Evolutionary conservation across 2,888 invertebrate genomes (phyloP), one percentile per base, ranked within the genome.

Genomic region (Serripes groenlandicus): DNA sequence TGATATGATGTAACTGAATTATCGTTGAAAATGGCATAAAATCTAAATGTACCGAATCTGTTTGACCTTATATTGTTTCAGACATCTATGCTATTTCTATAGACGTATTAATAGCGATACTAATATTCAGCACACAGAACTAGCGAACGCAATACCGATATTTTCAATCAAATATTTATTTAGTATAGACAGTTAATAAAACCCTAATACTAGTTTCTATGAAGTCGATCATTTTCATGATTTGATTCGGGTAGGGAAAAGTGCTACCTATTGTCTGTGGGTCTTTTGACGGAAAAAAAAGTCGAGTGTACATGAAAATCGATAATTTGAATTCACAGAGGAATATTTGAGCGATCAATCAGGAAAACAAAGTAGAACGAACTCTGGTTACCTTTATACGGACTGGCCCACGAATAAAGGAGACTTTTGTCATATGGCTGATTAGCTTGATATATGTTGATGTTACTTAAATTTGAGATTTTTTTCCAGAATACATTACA

Each of bases 101-200:
- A n/a, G n/a, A n/a, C n/a, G n/a, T n/a, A n/a, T n/a, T n/a, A n/a
- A n/a, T n/a, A n/a, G n/a, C n/a, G n/a, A n/a, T n/a, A n/a, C n/a
- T n/a, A n/a, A n/a, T 15, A 18, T 7, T 7, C 11, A 42, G 11
- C 7, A 7, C 52, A 4, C 4, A 52, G 52, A 52, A 52, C 52
- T 52, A 52, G 18, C 5, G 18, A 52, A n/a, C 52, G 18, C 23
- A 52, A 21, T n/a, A 21, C 18, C 52, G 52, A n/a, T 21, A 52
- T 52, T 58, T 58, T 62, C 34, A 62, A 62, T 62, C 62, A 62
- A 62, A 62, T 62, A 62, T 62, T 62, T 34, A 62, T 62, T 62
- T 21, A 62, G 62, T 34, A 62, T 30, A 34, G 62, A 34, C 15
- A 62, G 11, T 34, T 62, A 32, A 32, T 28, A 62, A 62, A 34